A percentile compares a stretch with the other conserved stretches of the same genome.
Evolutionary conservation across 1,140 invertebrate genomes (phyloP).

Genomic region (Drosophila kikkawai): DNA sequence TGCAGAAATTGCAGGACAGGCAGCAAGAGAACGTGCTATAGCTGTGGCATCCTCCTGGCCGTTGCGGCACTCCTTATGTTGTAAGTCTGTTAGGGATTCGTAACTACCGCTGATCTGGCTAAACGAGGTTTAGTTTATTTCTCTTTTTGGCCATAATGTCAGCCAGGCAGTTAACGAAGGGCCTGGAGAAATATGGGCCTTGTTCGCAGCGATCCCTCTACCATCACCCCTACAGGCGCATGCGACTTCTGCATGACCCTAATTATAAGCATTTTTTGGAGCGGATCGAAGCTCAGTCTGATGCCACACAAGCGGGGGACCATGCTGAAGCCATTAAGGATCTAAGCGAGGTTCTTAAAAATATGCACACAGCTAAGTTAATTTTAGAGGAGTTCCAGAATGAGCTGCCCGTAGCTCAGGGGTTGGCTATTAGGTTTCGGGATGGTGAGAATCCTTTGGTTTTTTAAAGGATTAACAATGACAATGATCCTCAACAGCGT

Average conservation of each 20-base stretch:
- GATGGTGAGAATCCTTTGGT: constrained; percentile 5
- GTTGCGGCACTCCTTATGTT: no score
- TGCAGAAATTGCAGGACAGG: no score
- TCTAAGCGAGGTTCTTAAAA: background rate
- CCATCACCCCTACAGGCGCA: no score
- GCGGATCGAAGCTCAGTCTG: background rate
- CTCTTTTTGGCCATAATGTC: no score
- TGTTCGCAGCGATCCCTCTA: no score
- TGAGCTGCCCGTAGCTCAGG: background rate
- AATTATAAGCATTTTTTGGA: constrained; percentile 12
- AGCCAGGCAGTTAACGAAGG: no score
- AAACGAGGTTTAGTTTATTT: no score
- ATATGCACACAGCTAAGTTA: background rate
- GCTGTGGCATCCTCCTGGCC: no score
- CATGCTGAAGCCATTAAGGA: background rate
- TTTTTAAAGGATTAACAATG: background rate
- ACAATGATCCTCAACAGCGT: background rate
- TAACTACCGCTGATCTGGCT: no score
- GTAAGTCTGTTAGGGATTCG: no score
- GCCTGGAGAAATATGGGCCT: no score
- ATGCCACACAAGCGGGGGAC: background rate
- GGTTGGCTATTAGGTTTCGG: constrained; percentile 24
- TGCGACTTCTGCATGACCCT: background rate
- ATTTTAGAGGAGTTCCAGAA: constrained; percentile 1
- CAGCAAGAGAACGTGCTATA: no score